Evolutionary conservation across 1,140 invertebrate species (phyloP), one percentile per base, ranked within the genome.

Genomic region (Arion vulgaris): DNA sequence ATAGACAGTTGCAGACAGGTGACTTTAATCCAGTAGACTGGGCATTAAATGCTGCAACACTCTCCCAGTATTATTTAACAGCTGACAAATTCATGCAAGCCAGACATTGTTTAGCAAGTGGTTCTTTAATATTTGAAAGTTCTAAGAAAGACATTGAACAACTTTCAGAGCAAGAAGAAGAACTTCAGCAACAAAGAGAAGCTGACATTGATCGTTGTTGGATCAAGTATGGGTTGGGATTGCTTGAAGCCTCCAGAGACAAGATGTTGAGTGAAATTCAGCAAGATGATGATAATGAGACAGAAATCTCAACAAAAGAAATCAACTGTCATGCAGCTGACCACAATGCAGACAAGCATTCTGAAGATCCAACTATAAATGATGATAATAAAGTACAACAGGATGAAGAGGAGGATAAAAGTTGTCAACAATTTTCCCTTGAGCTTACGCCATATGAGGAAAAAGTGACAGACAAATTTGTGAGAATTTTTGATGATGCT

Each of bases 121-220:
- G 90, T 39, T 86, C 86, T 62, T 74, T 87, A 15, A 88, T 92
- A 75, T 90, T 89, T 77, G 82, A 95, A 34, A 92, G 94, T 80
- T 94, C 96, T 90, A 94, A 95, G 88, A 89, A 93, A n/a, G 92
- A 87, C 68, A 28, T 71, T 66, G 85, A 91, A 66, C 84, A 92
- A 19, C 92, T 94, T 15, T 93, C 93, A 84, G 94, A 94, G 71
- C 95, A 89, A 91, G 94, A 85, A 17, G 84, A 86, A 80, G 96
- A 97, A 90, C 95, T 93, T 51, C 95, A 95, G 73, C 94, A 94
- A 49, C 95, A 97, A 88, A 93, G 96, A 82, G 95, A 94, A 88
- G 96, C 96, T 0, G 97, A 98, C 93, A 94, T 98, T 19, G 95
- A 95, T 0, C 93, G 96, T 57, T 98, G 97, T 89, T 98, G 97